Percentiles rank a stretch among this genome's conserved stretches.
Evolutionary conservation across 2,113 vertebrate species (phyloP).

Genomic region (Apeltes quadracus): DNA sequence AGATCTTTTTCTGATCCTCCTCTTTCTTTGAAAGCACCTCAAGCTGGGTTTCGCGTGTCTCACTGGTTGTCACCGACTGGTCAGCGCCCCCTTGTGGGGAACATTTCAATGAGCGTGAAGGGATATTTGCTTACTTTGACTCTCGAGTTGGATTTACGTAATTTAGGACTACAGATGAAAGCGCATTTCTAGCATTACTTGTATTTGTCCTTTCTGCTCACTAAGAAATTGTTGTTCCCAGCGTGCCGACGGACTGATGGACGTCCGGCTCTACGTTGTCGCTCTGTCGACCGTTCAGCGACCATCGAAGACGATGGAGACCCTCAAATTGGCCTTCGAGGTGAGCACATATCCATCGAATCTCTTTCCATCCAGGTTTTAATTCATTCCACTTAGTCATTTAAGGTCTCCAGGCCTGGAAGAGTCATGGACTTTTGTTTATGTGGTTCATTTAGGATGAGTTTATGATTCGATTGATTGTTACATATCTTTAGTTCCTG

Average conservation of each 20-base stretch:
- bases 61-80: not conserved
- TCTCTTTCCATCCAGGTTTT: not conserved
- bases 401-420: no score
- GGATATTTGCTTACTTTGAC: not conserved
- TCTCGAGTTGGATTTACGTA: not conserved
- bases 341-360: constrained; percentile 65
- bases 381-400: not conserved
- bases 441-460: no score
- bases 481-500: no score
- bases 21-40: not conserved
- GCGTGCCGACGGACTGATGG: constrained; percentile 83
- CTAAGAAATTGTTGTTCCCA: constrained; percentile 56
- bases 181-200: not conserved
- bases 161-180: not conserved
- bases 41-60: not conserved
- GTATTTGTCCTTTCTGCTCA: not conserved
- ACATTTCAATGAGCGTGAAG: not conserved
- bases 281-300: constrained; percentile 89
- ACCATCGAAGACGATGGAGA: constrained; percentile 88
- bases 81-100: constrained; percentile 18
- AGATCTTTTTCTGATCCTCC: not conserved
- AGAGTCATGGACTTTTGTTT: no score
- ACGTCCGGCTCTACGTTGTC: constrained; percentile 86
- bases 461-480: no score
- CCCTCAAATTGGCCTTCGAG: constrained; percentile 89